Evolutionary conservation across 2,888 invertebrate genomes (phyloP), one percentile per base, ranked within the genome.

Genomic region (Agrotis exclamationis): DNA sequence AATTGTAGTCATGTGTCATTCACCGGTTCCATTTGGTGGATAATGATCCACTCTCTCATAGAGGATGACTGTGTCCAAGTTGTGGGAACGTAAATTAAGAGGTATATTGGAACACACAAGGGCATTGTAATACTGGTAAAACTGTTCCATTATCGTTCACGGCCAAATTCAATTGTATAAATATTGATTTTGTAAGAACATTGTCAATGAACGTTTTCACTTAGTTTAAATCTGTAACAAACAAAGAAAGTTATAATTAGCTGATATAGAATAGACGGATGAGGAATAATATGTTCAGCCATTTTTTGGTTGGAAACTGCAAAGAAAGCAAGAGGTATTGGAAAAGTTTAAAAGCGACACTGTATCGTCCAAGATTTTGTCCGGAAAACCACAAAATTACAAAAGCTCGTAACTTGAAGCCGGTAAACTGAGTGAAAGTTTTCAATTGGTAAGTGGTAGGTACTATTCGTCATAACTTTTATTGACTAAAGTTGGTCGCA

Each of bases 401-500:
- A 72, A 66, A 50, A 60, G 48, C 44, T 64, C 20, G 4, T 0
- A 63, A 71, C 56, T 60, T 51, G 47, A 70, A 62, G 47, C 39
- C 53, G 22, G n/a, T 44, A 45, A 60, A 59, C 16, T 63, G 50
- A 70, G 47, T 56, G 48, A 33, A 72, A 73, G 33, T 82, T 67
- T 20, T 54, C 48, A 64, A 64, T 60, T 24, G 22, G 53, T n/a
- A n/a, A 48, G 14, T 48, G 24, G 47, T 53, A 20, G 20, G 16
- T 60, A 28, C 20, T 47, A 63, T 22, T 48, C 18, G 53, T 45
- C 57, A 53, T 47, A 72, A 78, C 48, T 67, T 81, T 77, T 56
- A 81, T 77, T 62, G 48, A 76, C 28, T 44, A 22, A 69, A 64
- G 63, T 79, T 72, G 2, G 28, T 50, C 62, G 28, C 14, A n/a